These are phyloP conservation scores for Sarcophaga caerulescens DNA, from an alignment of 2,888 invertebrate genomes.

Conservation along the genomic window DNA sequence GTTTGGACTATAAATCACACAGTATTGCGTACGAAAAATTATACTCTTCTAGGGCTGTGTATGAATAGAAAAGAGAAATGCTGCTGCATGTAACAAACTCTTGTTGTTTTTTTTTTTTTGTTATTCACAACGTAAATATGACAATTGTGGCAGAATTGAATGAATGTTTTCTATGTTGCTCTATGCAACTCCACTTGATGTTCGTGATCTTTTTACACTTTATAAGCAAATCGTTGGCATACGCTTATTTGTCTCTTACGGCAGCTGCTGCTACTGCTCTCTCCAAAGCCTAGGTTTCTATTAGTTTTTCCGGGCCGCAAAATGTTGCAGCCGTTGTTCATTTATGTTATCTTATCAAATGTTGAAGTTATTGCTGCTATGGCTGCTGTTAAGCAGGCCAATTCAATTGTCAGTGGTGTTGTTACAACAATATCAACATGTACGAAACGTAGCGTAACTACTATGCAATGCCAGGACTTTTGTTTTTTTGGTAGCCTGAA, in stretches of 20 bases:
- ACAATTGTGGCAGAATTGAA: slow-evolving; percentile 13
- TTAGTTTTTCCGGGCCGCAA: slow-evolving; percentile 27
- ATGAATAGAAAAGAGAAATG: not conserved
- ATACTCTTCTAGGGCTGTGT: not conserved
- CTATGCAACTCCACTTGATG: slow-evolving; percentile 17
- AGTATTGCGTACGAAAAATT: slow-evolving; percentile 51
- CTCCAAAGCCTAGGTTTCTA: not conserved
- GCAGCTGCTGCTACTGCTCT: not conserved
- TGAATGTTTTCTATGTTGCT: slow-evolving; percentile 1
- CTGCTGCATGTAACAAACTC: not conserved
- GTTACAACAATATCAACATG: not conserved
- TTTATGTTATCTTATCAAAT: slow-evolving; percentile 65
- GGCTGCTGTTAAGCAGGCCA: slow-evolving; percentile 68
- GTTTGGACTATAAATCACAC: slow-evolving; percentile 50
- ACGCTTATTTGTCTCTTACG: not conserved
- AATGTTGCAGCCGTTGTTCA: slow-evolving; percentile 28
- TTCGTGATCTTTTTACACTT: slow-evolving; percentile 26
- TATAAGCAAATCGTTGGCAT: no score
- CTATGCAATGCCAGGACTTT: not conserved
- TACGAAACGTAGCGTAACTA: not conserved
- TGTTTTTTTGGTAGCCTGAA: slow-evolving; percentile 3
- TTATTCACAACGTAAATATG: slow-evolving; percentile 19
- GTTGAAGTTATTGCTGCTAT: slow-evolving; percentile 65
- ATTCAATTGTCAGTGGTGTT: slow-evolving; percentile 59
- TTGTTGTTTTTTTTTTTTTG: not conserved